Evolutionary conservation across 2,888 invertebrate genomes (phyloP), one percentile per base, ranked within the genome.

Genomic region (Chymomyza procnemis): DNA sequence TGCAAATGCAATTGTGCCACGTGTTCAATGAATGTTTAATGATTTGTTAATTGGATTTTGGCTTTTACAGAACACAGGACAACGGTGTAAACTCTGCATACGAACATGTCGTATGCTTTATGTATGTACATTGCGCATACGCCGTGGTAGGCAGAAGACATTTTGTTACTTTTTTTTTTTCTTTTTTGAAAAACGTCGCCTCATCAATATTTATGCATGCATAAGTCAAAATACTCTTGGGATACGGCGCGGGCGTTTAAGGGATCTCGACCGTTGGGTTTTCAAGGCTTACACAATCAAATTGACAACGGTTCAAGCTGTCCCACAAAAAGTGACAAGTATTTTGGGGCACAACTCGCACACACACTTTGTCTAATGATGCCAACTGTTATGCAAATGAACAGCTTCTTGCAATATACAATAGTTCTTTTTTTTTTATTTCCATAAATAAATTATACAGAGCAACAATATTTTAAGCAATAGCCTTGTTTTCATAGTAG

Each of bases 41-140:
- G 90, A 90, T 90, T 89, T 90, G 90, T 89, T 89, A 89, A 89
- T 90, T 90, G 89, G 90, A 90, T 90, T 89, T 90, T 82, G 89
- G 88, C 87, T 88, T n/a, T 88, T 87, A 74, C 74, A 88, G 61
- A 69, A 66, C 52, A 26, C 63, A 61, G 34, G 8, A 19, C 26
- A 26, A 6, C 26, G 26, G 26, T 26, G 26, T 41, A 41, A 41
- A 41, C 34, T 3, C 34, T 41, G 34, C 34, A 41, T 41, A 41
- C 12, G 12, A 9, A 12, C 34, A 26, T 41, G 34, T 6, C 34
- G 26, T 26, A 26, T 26, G 26, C 6, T 6, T 26, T 26, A 26
- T 26, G 26, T 6, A 26, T 52, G 16, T 21, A 19, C 54, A 54
- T 54, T 54, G 21, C 54, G 54, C 21, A 54, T 54, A 50, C 48